Evolutionary conservation across 64 coral and sea anemone species (phyloP).

Genomic region (Hydrozoanthus tunicans): DNA sequence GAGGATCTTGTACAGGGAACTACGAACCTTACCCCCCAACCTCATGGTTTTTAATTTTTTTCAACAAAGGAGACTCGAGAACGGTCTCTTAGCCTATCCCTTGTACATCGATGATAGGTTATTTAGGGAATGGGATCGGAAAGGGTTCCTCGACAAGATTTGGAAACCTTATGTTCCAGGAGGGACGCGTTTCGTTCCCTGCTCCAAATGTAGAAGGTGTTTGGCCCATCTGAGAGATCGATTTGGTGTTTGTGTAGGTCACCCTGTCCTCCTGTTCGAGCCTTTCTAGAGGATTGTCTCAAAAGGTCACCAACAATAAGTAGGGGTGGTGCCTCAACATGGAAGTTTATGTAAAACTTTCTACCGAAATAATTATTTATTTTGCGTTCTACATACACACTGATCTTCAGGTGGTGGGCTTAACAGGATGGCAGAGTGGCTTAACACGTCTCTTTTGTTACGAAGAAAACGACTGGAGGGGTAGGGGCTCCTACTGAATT

Average conservation of each 20-base stretch:
- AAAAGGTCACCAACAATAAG: not conserved
- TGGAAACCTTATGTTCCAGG: constrained; percentile 14
- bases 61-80: too few species aligned
- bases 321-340: not conserved
- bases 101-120: too few species aligned
- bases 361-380: too few species aligned
- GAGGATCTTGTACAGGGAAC: too few species aligned
- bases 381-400: too few species aligned
- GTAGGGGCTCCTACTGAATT: constrained; percentile 5
- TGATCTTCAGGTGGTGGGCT: too few species aligned
- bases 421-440: not conserved
- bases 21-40: too few species aligned
- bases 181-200: constrained; percentile 9
- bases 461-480: not conserved
- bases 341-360: too few species aligned
- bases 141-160: constrained; percentile 9
- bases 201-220: not conserved
- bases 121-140: too few species aligned
- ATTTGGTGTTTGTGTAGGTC: constrained; percentile 4
- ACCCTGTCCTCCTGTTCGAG: not conserved
- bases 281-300: not conserved
- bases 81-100: too few species aligned
- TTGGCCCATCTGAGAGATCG: constrained; percentile 1
- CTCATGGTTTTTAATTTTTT: too few species aligned
- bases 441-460: not conserved